A percentile compares a stretch with the other conserved stretches of the same genome.
Conservation (phyloP, 2,888 invertebrate species). For the Drosophila tripunctata region DNA sequence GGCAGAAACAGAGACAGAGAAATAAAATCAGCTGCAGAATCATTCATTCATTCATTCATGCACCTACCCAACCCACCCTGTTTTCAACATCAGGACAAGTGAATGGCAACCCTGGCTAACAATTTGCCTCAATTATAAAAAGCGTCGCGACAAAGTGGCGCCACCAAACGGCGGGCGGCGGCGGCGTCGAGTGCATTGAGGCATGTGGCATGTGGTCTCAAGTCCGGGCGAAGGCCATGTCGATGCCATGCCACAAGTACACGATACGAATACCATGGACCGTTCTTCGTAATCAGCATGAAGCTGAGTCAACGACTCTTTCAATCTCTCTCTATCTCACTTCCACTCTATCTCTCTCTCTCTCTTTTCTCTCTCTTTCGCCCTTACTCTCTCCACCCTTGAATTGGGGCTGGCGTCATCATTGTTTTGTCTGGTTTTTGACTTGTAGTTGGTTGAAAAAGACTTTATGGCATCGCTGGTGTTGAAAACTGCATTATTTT, state of each 20-base stretch:
- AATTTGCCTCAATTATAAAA: conserved; percentile 80
- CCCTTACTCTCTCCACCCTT: not conserved
- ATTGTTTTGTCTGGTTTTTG: conserved; percentile 29
- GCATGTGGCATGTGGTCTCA: conserved; percentile 30
- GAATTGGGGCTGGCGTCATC: conserved; percentile 33
- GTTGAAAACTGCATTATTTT: conserved; percentile 1
- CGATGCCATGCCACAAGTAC: conserved; percentile 34
- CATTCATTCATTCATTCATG: too few relatives aligned
- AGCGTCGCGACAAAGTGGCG: conserved; percentile 81
- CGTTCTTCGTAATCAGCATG: conserved; percentile 61
- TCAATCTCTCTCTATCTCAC: not conserved
- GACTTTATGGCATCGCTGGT: not conserved
- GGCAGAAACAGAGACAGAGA: conserved; percentile 39
- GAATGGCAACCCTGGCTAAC: conserved; percentile 75
- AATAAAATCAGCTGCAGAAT: conserved; percentile 4
- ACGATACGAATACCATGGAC: conserved; percentile 10
- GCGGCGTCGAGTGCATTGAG: conserved; percentile 49
- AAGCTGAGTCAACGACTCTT: conserved; percentile 45
- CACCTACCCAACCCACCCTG: conserved; percentile 11
- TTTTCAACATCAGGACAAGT: conserved; percentile 40
- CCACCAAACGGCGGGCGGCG: conserved; percentile 62
- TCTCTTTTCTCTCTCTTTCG: not conserved
- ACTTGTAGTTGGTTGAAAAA: not conserved
- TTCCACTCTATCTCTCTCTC: not conserved
- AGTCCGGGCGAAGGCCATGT: conserved; percentile 30